Evolutionary conservation across 1,140 invertebrate species (phyloP).

Genomic region (Galleria mellonella): DNA sequence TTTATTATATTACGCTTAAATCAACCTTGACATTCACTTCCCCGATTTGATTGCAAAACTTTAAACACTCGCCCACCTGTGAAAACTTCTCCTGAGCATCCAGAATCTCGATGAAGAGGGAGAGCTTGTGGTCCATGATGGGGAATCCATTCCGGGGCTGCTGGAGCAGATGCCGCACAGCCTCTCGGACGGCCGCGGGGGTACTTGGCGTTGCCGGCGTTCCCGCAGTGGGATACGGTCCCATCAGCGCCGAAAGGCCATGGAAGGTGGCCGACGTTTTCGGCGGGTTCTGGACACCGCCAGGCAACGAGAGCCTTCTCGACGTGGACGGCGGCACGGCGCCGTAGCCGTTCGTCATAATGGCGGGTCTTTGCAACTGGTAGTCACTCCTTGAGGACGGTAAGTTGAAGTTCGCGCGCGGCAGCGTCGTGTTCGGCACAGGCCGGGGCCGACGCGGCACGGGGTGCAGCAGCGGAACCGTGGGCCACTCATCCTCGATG

Average conservation of each 20-base stretch:
- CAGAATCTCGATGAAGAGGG: conserved; percentile 85
- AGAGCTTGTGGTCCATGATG: conserved; percentile 84
- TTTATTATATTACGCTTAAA: conserved; percentile 1
- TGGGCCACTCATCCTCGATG: conserved; percentile 53
- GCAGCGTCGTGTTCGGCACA: conserved; percentile 53
- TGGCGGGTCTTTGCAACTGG: conserved; percentile 73
- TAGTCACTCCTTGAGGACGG: conserved; percentile 77
- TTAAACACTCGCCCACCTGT: conserved; percentile 75
- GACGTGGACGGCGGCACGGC: conserved; percentile 58
- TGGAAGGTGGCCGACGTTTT: conserved; percentile 79
- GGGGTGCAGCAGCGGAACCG: conserved; percentile 54
- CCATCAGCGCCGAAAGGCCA: conserved; percentile 69
- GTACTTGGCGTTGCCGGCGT: conserved; percentile 71
- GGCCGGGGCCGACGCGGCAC: conserved; percentile 60
- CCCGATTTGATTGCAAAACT: conserved; percentile 1
- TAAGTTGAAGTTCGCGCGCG: conserved; percentile 62
- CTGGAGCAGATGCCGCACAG: conserved; percentile 79
- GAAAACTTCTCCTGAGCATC: conserved; percentile 87
- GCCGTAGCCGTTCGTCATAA: conserved; percentile 66
- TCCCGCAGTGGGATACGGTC: conserved; percentile 28
- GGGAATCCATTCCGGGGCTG: conserved; percentile 83
- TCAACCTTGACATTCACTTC: background rate
- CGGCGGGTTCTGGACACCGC: conserved; percentile 59
- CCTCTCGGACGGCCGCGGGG: conserved; percentile 76
- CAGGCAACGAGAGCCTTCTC: conserved; percentile 49